Conservation (phyloP, 2,888 invertebrate species). For the Perithous albicinctus region DNA sequence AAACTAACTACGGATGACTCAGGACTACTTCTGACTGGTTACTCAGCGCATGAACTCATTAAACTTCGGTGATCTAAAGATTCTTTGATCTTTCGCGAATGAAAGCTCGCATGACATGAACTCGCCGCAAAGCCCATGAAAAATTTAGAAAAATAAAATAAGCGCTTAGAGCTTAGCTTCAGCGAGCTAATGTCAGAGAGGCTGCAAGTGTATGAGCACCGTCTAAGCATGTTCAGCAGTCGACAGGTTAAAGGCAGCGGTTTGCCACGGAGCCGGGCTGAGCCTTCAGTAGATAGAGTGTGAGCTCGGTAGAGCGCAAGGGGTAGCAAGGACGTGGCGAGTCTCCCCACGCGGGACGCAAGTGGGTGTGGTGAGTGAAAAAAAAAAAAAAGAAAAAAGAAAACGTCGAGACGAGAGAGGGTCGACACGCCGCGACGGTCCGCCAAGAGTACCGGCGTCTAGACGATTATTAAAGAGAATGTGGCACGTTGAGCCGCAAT, state of each 20-base stretch:
- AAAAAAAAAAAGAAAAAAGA: no score
- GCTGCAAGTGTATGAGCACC: conserved; percentile 16
- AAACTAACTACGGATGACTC: no score
- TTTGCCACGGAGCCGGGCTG: conserved; percentile 29
- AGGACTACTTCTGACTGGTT: no score
- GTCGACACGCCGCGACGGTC: conserved; percentile 65
- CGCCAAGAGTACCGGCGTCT: conserved; percentile 68
- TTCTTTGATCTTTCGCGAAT: no score
- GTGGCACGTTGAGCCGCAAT: conserved; percentile 66
- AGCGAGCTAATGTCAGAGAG: conserved; percentile 58
- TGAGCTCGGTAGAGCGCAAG: conserved; percentile 47
- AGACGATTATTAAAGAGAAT: conserved; percentile 74
- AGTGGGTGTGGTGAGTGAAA: conserved; percentile 63
- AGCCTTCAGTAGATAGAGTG: conserved; percentile 51
- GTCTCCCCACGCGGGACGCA: conserved; percentile 54
- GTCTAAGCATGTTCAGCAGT: conserved; percentile 20
- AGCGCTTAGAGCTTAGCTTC: conserved; percentile 47
- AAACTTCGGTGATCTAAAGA: no score
- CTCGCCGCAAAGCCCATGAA: background rate
- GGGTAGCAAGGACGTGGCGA: conserved; percentile 53
- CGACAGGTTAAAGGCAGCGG: conserved; percentile 32
- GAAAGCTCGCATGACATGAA: conserved; percentile 68
- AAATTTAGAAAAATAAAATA: conserved; percentile 24
- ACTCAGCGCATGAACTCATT: no score
- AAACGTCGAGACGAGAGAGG: conserved; percentile 64